These are phyloP conservation scores for Aphelocoma coerulescens DNA, from an alignment of 2,113 vertebrate genomes.

Conservation along the genomic window DNA sequence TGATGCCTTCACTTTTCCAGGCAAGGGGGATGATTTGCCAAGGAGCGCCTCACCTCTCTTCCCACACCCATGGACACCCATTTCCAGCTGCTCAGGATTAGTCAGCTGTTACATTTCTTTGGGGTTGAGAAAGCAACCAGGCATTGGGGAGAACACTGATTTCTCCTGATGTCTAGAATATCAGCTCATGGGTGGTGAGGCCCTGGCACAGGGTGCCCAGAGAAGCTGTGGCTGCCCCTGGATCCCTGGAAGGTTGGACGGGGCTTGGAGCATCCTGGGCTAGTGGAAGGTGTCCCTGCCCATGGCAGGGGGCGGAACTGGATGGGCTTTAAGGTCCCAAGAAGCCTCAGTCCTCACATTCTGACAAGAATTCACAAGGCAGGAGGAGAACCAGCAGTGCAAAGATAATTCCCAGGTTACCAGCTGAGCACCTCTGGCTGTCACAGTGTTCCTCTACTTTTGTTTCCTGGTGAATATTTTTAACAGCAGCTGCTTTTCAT, in stretches of 20 bases:
- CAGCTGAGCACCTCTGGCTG: not conserved
- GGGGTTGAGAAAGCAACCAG: not conserved
- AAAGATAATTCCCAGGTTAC: not conserved
- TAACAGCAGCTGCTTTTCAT: not conserved
- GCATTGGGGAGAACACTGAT: not conserved
- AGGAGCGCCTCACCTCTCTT: not conserved
- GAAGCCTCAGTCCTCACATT: not conserved
- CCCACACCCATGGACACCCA: not conserved
- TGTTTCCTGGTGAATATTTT: not conserved
- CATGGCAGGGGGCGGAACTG: not conserved
- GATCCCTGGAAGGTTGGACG: accelerated
- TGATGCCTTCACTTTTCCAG: not conserved
- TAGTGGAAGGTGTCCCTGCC: not conserved
- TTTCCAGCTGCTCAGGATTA: not conserved
- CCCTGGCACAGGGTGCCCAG: not conserved
- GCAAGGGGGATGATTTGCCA: not conserved
- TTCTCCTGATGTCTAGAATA: not conserved
- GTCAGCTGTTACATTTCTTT: not conserved
- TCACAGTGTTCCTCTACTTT: not conserved
- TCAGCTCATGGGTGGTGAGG: not conserved
- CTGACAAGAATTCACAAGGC: not conserved
- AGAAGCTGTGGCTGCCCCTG: not conserved
- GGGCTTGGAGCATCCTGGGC: accelerated
- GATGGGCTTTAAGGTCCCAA: not conserved
- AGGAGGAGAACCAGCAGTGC: not conserved